Conservation (phyloP, 2,113 vertebrate species). For the Crocuta crocuta region DNA sequence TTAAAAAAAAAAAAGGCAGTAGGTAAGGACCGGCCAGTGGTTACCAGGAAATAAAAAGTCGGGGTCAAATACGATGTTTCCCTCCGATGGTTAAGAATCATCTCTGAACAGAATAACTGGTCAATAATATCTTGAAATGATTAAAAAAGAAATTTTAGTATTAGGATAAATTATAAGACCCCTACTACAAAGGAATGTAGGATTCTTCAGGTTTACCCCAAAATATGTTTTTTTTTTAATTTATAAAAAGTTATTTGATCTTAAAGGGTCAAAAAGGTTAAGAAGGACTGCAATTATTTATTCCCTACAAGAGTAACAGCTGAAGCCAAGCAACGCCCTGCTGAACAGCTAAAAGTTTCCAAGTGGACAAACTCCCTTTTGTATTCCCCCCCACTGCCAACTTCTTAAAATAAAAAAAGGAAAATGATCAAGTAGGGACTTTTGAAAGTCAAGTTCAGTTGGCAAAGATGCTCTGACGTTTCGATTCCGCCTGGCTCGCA, state of each 20-base stretch:
- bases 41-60: neutral
- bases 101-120: conserved; percentile 7
- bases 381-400: neutral
- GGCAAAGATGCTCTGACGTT: conserved; percentile 46
- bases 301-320: neutral
- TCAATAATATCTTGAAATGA: conserved; percentile 30
- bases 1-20: neutral
- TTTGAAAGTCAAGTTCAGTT: conserved; percentile 50
- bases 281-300: neutral
- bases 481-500: conserved; percentile 22
- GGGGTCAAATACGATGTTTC: neutral
- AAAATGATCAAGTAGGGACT: conserved; percentile 56
- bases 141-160: conserved; percentile 42
- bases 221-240: neutral
- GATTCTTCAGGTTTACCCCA: conserved; percentile 17
- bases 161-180: conserved; percentile 45
- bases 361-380: conserved; percentile 23
- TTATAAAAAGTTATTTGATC: neutral
- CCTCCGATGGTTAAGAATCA: neutral
- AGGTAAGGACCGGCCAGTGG: neutral
- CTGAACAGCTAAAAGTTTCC: conserved; percentile 49
- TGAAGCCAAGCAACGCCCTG: neutral
- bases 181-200: neutral
- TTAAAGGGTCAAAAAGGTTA: conserved; percentile 40
- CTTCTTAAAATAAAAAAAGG: conserved; percentile 36